Percentiles rank a stretch among this genome's conserved stretches.
These are phyloP conservation scores for Tanypteryx hageni DNA, from an alignment of 2,888 invertebrate genomes.

Conservation along the genomic window DNA sequence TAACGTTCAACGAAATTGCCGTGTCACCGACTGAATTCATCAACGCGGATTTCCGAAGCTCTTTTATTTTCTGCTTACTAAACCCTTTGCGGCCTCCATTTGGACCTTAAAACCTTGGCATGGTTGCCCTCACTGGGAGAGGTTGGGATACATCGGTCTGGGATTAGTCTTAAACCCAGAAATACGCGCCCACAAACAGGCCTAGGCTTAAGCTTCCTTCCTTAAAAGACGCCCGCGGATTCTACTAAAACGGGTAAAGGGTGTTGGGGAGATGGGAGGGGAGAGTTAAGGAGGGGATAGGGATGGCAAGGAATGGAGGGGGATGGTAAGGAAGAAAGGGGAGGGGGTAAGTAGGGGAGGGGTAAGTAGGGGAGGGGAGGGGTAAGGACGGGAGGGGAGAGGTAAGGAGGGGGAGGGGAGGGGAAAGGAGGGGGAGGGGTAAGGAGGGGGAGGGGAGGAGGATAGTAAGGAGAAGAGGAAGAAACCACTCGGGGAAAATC, in stretches of 20 bases:
- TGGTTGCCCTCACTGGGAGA: too few relatives aligned
- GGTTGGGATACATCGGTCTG: not conserved
- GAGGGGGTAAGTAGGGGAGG: not conserved
- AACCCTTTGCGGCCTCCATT: too few relatives aligned
- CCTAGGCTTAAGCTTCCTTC: too few relatives aligned
- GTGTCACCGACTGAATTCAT: too few relatives aligned
- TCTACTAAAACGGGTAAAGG: too few relatives aligned
- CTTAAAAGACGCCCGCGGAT: too few relatives aligned
- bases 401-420: not conserved
- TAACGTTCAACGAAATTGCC: too few relatives aligned
- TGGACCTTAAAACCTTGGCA: too few relatives aligned
- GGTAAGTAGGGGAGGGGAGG: not conserved
- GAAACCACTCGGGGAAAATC: not conserved
- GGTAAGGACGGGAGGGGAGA: not conserved
- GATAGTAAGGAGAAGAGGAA: not conserved
- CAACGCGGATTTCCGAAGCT: too few relatives aligned
- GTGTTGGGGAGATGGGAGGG: not conserved
- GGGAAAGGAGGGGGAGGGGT: not conserved
- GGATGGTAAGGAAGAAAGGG: not conserved
- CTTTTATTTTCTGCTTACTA: too few relatives aligned
- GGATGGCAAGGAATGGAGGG: not conserved
- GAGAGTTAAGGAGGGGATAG: not conserved
- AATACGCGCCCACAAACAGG: too few relatives aligned
- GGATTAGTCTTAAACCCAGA: too few relatives aligned
- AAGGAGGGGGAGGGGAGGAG: not conserved